A percentile compares a stretch with the other conserved stretches of the same genome.
phyloP scores from a whole-genome alignment of 2,797 vertebrate species.

The Schizopygopsis pylzovi region DNA sequence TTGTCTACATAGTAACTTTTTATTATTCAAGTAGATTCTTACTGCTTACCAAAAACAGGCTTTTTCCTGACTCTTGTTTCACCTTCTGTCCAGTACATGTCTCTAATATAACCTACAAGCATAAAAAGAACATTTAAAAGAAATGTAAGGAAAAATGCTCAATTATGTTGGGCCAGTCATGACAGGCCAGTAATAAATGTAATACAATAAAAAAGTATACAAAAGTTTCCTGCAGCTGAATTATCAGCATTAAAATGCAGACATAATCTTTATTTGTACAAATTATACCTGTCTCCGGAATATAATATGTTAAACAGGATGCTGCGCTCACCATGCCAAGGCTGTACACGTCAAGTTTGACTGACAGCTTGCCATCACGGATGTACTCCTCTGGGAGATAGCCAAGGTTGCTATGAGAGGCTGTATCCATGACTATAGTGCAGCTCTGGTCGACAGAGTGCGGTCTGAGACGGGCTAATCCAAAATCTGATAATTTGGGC shows the following conservation, averaged over 20 bases:
- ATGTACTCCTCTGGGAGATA: constrained; percentile 79
- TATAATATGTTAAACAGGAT: not conserved
- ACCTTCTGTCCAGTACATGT: constrained; percentile 75
- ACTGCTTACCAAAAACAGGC: constrained; percentile 76
- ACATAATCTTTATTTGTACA: not conserved
- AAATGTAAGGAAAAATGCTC: not conserved
- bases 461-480: constrained; percentile 72
- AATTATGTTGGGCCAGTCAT: not conserved
- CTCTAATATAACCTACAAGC: constrained; percentile 77
- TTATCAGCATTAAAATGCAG: not conserved
- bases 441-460: constrained; percentile 64
- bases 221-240: not conserved
- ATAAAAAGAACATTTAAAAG: constrained; percentile 1
- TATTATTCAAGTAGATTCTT: constrained; percentile 50
- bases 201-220: too few relatives aligned
- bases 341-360: constrained; percentile 78
- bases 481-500: constrained; percentile 75
- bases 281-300: not conserved
- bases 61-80: constrained; percentile 69
- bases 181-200: not conserved
- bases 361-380: constrained; percentile 72
- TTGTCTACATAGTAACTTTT: not conserved
- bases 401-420: constrained; percentile 65
- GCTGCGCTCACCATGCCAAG: constrained; percentile 72
- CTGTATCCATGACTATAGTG: constrained; percentile 66